Conservation (phyloP, 2,888 invertebrate genomes). For the Agriopis marginaria region DNA sequence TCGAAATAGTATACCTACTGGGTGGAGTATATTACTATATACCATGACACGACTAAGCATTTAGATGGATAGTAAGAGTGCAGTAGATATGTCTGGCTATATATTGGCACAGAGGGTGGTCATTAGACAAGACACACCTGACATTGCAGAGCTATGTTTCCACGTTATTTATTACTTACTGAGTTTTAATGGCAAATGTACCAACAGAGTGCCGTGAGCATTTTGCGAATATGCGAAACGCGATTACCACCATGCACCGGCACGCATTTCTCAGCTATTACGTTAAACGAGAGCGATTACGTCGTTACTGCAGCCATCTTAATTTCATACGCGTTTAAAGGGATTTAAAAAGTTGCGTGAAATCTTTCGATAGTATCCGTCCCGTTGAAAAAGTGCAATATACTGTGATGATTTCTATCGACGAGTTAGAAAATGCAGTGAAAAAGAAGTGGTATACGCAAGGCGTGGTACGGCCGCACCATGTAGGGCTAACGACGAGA, state of each 20-base stretch:
- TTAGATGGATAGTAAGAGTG: too few relatives aligned
- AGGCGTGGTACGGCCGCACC: slow-evolving; percentile 80
- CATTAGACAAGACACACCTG: slow-evolving; percentile 64
- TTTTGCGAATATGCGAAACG: slow-evolving; percentile 75
- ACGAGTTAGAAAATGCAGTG: slow-evolving; percentile 84
- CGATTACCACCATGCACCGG: slow-evolving; percentile 60
- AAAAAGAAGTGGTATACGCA: slow-evolving; percentile 81
- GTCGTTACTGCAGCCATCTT: slow-evolving; percentile 74
- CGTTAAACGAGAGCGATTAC: slow-evolving; percentile 77
- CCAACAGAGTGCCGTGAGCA: slow-evolving; percentile 68
- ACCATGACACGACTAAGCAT: too few relatives aligned
- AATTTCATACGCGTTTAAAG: slow-evolving; percentile 74
- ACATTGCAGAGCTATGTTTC: slow-evolving; percentile 53
- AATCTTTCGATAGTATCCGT: slow-evolving; percentile 73
- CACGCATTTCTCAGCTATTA: slow-evolving; percentile 74
- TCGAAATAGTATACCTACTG: too few relatives aligned
- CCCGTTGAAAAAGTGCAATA: slow-evolving; percentile 77
- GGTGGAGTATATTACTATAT: too few relatives aligned
- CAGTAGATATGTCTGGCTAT: slow-evolving; percentile 17
- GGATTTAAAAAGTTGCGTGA: slow-evolving; percentile 69
- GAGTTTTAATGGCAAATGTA: slow-evolving; percentile 70
- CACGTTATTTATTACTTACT: slow-evolving; percentile 66
- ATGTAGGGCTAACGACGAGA: slow-evolving; percentile 86
- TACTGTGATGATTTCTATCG: slow-evolving; percentile 82
- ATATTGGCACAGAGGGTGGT: slow-evolving; percentile 59